Evolutionary conservation across 1,140 invertebrate species (phyloP), one percentile per base, ranked within the genome.

Genomic region (Scaptodrosophila lebanonensis): DNA sequence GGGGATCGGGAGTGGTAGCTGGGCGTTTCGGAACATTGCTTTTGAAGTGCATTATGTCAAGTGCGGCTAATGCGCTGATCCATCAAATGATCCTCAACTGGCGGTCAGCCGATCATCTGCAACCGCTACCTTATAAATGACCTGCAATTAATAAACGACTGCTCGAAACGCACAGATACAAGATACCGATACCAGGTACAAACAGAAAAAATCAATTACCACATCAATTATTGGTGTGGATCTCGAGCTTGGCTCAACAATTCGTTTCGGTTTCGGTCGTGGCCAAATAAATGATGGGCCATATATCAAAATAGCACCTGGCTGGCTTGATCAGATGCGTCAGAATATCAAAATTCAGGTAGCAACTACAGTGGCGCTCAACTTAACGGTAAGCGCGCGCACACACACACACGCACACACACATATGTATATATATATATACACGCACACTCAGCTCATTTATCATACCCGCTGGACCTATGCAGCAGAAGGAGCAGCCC

Each of bases 281-380:
- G 43, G 40, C 27, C 68, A 77, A 83, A 77, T 76, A 72, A 83
- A 77, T 73, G 42, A 60, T 32, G 42, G 27, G 25, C 62, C 59
- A 76, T 83, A 61, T 60, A 77, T 83, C 76, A 83, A 68, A 83
- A 62, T 77, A 83, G 71, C 76, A 83, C 76, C 77, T 77, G 77
- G 57, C n/a, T n/a, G n/a, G n/a, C n/a, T 59, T 50, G 63, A 71
- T 62, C 66, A 71, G 38, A 45, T 5, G 16, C 18, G 8, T 12
- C 12, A 25, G 5, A 11, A 20, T 6, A 29, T 2, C 25, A 39
- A 27, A 83, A 76, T 45, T 63, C 63, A 83, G 76, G 76, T 83
- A 82, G 76, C 70, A 56, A 32, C 15, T 44, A 30, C 18, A 43
- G 18, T 36, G 15, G 30, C 45, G 29, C 16, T 35, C 33, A 39